phyloP scores from a whole-genome alignment of 2,888 invertebrate species.

The Andrena haemorrhoa region DNA sequence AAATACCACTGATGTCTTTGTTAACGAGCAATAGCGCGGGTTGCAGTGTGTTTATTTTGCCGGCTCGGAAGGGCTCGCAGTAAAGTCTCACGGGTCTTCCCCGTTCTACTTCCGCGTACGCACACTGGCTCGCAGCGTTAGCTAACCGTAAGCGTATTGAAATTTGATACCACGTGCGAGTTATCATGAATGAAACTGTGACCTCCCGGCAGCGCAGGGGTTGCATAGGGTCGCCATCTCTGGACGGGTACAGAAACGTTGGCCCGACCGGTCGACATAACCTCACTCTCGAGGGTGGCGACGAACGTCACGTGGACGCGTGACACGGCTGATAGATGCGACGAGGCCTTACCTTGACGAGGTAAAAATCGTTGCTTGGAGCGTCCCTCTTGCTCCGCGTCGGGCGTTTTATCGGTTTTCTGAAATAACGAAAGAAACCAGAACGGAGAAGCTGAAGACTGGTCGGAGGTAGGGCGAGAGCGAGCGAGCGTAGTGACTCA shows the following conservation, averaged over 20 bases:
- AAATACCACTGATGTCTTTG: neutral
- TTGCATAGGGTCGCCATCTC: slow-evolving; percentile 69
- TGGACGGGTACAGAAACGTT: slow-evolving; percentile 47
- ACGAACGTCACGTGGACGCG: neutral
- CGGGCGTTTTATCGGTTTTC: slow-evolving; percentile 40
- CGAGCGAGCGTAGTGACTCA: neutral
- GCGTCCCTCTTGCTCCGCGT: slow-evolving; percentile 48
- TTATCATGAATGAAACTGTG: slow-evolving; percentile 71
- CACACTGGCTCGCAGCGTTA: slow-evolving; percentile 33
- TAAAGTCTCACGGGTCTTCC: slow-evolving; percentile 36
- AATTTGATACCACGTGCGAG: slow-evolving; percentile 70
- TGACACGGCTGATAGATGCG: neutral
- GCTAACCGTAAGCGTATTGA: slow-evolving; percentile 64
- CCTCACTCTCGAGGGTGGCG: slow-evolving; percentile 43
- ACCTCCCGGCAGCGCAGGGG: slow-evolving; percentile 24
- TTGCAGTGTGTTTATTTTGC: too few relatives aligned
- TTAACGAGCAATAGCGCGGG: neutral
- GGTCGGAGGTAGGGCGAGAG: neutral
- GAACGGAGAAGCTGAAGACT: slow-evolving; percentile 3
- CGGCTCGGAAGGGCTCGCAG: neutral
- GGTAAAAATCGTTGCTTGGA: slow-evolving; percentile 74
- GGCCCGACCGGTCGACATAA: slow-evolving; percentile 34
- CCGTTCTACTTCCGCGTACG: slow-evolving; percentile 51
- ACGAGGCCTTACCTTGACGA: slow-evolving; percentile 79
- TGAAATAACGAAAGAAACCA: slow-evolving; percentile 52